These are phyloP conservation scores for Dromiciops gliroides DNA, from an alignment of 2,113 vertebrate genomes.

Conservation along the genomic window DNA sequence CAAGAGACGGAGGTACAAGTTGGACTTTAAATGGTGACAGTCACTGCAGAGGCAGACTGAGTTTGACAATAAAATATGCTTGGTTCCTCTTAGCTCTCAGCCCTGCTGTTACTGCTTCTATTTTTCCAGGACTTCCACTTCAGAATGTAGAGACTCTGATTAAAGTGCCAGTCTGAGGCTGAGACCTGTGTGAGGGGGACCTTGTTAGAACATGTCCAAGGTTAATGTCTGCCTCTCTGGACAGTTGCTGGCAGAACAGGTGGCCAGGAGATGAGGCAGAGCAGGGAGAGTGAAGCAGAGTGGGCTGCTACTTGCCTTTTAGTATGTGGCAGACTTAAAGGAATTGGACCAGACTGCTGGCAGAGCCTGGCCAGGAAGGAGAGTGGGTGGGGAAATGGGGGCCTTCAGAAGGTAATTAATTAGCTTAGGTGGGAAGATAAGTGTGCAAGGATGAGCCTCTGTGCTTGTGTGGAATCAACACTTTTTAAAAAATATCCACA, in stretches of 20 bases:
- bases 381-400: neutral
- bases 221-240: neutral
- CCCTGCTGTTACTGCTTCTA: neutral
- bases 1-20: neutral
- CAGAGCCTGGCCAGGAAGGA: neutral
- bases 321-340: neutral
- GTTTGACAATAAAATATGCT: neutral
- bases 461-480: neutral
- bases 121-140: slow-evolving; percentile 5
- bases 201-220: neutral
- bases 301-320: neutral
- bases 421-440: neutral
- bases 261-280: slow-evolving; percentile 13
- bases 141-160: neutral
- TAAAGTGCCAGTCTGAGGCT: neutral
- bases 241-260: neutral
- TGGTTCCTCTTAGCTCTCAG: neutral
- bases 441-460: neutral
- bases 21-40: neutral
- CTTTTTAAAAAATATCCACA: no score
- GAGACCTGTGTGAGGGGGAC: neutral
- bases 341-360: neutral
- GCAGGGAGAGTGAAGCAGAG: neutral
- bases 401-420: neutral
- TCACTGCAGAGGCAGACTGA: neutral